These are phyloP conservation scores for Procavia capensis DNA, from an alignment of 2,113 vertebrate genomes.

Conservation along the genomic window DNA sequence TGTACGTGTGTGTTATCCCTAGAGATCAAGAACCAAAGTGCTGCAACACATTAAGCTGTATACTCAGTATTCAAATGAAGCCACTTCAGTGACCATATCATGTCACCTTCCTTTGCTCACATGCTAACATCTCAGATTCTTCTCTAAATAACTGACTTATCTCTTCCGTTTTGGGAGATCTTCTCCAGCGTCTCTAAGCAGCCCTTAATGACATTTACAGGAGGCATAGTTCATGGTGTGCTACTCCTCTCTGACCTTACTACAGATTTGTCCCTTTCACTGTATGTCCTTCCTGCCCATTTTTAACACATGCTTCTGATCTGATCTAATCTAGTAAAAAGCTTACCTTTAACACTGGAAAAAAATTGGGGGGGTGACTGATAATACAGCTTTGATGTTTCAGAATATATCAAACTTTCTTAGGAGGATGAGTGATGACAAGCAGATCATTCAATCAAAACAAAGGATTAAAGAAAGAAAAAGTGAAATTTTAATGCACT, in stretches of 20 bases:
- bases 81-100: neutral
- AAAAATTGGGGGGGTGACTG: neutral
- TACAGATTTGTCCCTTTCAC: neutral
- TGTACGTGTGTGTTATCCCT: no score
- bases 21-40: neutral
- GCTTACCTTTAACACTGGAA: neutral
- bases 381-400: neutral
- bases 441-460: neutral
- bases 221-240: neutral
- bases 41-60: neutral
- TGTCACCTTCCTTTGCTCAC: neutral
- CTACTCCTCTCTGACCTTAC: neutral
- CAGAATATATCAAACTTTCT: neutral
- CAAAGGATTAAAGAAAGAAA: neutral
- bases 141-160: neutral
- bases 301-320: conserved; percentile 6
- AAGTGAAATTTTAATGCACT: neutral
- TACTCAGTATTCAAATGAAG: neutral
- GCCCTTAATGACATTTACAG: neutral
- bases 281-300: neutral
- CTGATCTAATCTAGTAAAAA: neutral
- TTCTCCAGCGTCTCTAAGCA: neutral
- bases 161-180: neutral
- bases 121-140: neutral
- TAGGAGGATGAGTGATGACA: neutral